A percentile compares a stretch with the other conserved stretches of the same genome.
phyloP scores from a whole-genome alignment of 2,113 vertebrate genomes.

The Dicaeum eximium region DNA sequence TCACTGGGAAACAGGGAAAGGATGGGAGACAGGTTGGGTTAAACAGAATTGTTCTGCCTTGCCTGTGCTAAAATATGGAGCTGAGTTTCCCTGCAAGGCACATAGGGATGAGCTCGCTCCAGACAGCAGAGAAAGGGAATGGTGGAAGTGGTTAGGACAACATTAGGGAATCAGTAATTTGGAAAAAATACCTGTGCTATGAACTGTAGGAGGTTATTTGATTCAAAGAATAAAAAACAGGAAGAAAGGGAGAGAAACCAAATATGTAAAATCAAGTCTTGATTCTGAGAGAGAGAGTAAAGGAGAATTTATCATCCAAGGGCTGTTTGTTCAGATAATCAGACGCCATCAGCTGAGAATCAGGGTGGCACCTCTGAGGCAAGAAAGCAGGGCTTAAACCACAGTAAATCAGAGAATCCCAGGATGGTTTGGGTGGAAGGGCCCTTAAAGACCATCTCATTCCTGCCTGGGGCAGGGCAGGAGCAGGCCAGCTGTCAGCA shows the following conservation, averaged over 20 bases:
- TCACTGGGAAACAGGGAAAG: not conserved
- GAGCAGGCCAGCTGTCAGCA: not conserved
- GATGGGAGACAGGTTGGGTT: not conserved
- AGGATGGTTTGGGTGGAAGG: not conserved
- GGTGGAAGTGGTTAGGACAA: not conserved
- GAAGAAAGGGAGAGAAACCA: not conserved
- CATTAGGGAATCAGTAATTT: not conserved
- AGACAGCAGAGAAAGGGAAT: not conserved
- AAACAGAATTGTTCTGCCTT: not conserved
- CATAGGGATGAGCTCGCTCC: fast-evolving
- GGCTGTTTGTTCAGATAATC: not conserved
- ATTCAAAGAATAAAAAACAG: not conserved
- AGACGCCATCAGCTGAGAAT: not conserved
- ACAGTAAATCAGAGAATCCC: not conserved
- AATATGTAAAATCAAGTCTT: not conserved
- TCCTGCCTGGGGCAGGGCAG: not conserved
- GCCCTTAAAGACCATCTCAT: not conserved
- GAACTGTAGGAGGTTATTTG: not conserved
- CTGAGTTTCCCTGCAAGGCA: not conserved
- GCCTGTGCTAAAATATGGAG: not conserved
- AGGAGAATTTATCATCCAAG: not conserved
- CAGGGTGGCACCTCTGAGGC: not conserved
- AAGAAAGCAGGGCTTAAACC: not conserved
- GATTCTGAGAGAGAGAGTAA: not conserved
- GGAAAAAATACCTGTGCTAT: not conserved